Evolutionary conservation across 2,888 invertebrate species (phyloP).

Genomic region (Auanema freiburgensis): DNA sequence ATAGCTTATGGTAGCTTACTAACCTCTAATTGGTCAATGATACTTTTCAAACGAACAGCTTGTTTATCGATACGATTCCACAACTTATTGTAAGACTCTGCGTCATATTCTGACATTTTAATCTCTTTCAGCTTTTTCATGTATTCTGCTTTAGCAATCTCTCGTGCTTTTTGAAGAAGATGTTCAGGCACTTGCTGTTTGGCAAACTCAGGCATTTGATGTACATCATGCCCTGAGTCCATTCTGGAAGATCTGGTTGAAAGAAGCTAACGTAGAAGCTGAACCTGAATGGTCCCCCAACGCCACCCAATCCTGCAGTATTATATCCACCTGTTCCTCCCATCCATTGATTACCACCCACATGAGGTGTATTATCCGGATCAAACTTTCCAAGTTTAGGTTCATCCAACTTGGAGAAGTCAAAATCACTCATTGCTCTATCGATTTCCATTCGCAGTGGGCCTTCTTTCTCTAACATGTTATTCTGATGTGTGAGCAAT

Average conservation of each 20-base stretch:
- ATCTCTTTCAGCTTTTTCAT: conserved; percentile 73
- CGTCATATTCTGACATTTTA: conserved; percentile 91
- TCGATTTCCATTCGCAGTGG: conserved; percentile 49
- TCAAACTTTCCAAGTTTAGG: conserved; percentile 84
- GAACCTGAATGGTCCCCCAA: conserved; percentile 72
- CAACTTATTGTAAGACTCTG: conserved; percentile 81
- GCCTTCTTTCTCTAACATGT: conserved; percentile 23
- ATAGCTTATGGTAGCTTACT: neutral
- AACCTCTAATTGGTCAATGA: conserved; percentile 79
- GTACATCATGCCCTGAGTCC: conserved; percentile 88
- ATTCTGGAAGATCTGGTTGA: conserved; percentile 71
- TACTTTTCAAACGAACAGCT: conserved; percentile 82
- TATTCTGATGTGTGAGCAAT: too few relatives aligned
- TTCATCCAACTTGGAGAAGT: conserved; percentile 69
- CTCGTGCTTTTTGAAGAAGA: conserved; percentile 83
- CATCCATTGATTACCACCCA: conserved; percentile 95
- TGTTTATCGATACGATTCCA: conserved; percentile 74
- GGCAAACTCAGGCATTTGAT: conserved; percentile 84
- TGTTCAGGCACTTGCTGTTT: conserved; percentile 84
- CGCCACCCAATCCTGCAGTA: conserved; percentile 92
- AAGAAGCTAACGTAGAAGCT: neutral
- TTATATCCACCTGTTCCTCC: conserved; percentile 86
- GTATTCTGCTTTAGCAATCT: conserved; percentile 80
- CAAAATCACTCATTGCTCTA: conserved; percentile 39
- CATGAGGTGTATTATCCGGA: conserved; percentile 76